A percentile compares a stretch with the other conserved stretches of the same genome.
Conservation (phyloP, 1,140 invertebrate genomes). For the Nephila pilipes region DNA sequence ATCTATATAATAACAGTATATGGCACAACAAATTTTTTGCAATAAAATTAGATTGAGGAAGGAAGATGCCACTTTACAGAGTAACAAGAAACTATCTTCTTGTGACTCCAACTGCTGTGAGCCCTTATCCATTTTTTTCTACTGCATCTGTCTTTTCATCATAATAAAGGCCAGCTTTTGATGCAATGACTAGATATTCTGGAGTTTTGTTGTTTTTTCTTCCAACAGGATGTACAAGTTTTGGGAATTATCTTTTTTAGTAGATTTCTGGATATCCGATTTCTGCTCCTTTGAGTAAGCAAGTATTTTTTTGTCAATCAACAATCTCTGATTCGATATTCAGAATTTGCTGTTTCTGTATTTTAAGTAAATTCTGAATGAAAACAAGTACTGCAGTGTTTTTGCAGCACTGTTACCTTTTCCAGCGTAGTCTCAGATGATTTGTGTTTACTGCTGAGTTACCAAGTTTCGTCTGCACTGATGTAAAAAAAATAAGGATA, state of each 20-base stretch:
- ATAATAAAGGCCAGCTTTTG: slow-evolving; percentile 82
- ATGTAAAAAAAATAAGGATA: slow-evolving; percentile 87
- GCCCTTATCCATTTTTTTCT: slow-evolving; percentile 85
- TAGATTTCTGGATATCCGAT: too few relatives aligned
- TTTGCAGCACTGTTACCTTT: neutral
- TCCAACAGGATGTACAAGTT: neutral
- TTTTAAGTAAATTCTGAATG: slow-evolving; percentile 56
- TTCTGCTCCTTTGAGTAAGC: slow-evolving; percentile 6
- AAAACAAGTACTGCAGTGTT: neutral
- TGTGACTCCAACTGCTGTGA: slow-evolving; percentile 81
- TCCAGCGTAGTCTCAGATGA: too few relatives aligned
- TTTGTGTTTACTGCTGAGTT: neutral
- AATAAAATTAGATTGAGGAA: slow-evolving; percentile 85
- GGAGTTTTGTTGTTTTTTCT: neutral
- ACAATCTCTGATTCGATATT: neutral
- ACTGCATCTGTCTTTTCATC: slow-evolving; percentile 88
- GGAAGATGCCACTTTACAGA: slow-evolving; percentile 86
- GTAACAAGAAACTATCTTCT: slow-evolving; percentile 82
- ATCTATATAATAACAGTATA: slow-evolving; percentile 84
- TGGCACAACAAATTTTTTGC: slow-evolving; percentile 81
- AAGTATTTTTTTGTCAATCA: neutral
- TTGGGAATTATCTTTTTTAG: neutral
- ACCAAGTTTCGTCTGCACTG: slow-evolving; percentile 87
- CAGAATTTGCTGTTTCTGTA: neutral
- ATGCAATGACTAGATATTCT: slow-evolving; percentile 56